A percentile compares a stretch with the other conserved stretches of the same genome.
phyloP scores from a whole-genome alignment of 2,888 invertebrate species.

The Chloroclystis v-ata region DNA sequence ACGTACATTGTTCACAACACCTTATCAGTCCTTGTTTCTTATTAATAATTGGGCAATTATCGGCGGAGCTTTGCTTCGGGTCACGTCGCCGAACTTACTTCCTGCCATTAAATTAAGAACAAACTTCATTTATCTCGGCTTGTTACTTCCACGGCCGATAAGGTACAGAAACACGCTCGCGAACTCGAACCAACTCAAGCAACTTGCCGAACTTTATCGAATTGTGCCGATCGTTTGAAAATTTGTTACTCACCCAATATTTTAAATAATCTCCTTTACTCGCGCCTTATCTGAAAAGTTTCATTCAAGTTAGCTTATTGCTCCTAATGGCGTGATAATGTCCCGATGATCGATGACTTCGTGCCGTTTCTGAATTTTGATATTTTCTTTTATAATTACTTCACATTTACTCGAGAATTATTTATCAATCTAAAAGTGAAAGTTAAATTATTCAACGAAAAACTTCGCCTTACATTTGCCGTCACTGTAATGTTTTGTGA shows the following conservation, averaged over 20 bases:
- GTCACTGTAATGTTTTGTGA: neutral
- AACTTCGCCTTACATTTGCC: neutral
- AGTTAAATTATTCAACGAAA: neutral
- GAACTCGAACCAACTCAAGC: constrained; percentile 58
- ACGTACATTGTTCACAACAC: constrained; percentile 22
- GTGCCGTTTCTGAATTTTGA: constrained; percentile 12
- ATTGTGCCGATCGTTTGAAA: constrained; percentile 72
- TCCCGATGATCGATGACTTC: constrained; percentile 26
- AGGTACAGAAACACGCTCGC: constrained; percentile 66
- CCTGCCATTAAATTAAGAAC: constrained; percentile 74
- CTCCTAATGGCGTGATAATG: constrained; percentile 31
- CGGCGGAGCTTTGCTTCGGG: constrained; percentile 49
- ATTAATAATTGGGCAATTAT: constrained; percentile 58
- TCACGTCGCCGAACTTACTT: constrained; percentile 68
- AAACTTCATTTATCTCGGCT: constrained; percentile 75
- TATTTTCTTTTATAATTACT: constrained; percentile 15
- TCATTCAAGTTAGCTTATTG: constrained; percentile 38
- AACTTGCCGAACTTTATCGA: constrained; percentile 67
- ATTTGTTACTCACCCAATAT: constrained; percentile 71
- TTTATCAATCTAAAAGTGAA: constrained; percentile 18
- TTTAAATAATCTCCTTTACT: constrained; percentile 63
- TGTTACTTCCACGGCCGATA: constrained; percentile 72
- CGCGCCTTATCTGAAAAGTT: constrained; percentile 59
- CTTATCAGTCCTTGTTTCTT: constrained; percentile 34
- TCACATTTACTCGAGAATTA: neutral